These are phyloP conservation scores for Gymnorhina tibicen DNA, from an alignment of 2,113 vertebrate genomes.

Conservation along the genomic window DNA sequence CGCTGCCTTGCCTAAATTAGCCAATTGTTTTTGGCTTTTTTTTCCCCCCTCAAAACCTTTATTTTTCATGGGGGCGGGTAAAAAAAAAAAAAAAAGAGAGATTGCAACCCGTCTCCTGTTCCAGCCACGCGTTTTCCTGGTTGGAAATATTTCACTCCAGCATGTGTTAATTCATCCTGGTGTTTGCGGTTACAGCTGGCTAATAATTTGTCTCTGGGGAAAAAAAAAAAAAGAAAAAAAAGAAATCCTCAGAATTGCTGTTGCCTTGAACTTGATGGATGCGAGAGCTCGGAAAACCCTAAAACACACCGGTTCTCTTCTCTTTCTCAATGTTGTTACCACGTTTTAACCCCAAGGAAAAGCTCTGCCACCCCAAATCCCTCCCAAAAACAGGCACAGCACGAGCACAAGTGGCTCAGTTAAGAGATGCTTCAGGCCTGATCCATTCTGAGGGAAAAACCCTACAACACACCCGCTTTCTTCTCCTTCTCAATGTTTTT, in stretches of 20 bases:
- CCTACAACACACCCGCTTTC: too few species aligned
- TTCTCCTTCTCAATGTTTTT: too few species aligned
- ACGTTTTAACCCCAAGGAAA: too few species aligned
- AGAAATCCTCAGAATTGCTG: not conserved
- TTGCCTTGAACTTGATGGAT: not conserved
- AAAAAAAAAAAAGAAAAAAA: not conserved
- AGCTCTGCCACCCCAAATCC: too few species aligned
- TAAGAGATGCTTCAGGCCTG: too few species aligned
- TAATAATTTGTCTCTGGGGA: not conserved
- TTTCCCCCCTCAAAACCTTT: not conserved
- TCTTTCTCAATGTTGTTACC: too few species aligned
- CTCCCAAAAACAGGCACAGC: too few species aligned
- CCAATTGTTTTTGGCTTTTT: not conserved
- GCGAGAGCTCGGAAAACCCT: not conserved
- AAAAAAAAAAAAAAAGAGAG: not conserved
- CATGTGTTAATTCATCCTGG: not conserved
- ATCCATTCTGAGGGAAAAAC: too few species aligned
- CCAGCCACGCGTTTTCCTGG: not conserved
- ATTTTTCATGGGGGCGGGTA: not conserved
- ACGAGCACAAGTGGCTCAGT: too few species aligned
- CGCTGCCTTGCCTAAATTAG: not conserved
- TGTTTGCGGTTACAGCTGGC: not conserved
- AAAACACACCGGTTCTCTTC: too few species aligned
- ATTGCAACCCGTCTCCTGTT: rapidly evolving
- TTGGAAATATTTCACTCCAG: not conserved